Conservation (phyloP, 92 coral and sea anemone species). For the Epizoanthus fatuus region DNA sequence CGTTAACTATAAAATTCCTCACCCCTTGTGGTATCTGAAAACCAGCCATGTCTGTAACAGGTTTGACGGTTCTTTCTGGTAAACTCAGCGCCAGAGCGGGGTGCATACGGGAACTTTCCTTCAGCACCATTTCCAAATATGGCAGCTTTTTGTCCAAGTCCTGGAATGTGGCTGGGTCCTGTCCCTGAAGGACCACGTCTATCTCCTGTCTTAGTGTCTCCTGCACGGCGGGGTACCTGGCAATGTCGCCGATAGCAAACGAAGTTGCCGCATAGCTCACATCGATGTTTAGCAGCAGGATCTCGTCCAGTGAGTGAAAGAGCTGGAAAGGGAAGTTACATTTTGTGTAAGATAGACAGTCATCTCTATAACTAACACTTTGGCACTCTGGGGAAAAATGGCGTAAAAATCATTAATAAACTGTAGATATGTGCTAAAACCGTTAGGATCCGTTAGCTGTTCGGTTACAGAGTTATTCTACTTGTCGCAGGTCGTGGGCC, state of each 20-base stretch:
- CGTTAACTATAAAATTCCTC: slow-evolving; percentile 4
- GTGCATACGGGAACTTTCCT: slow-evolving; percentile 95
- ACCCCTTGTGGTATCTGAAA: slow-evolving; percentile 94
- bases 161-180: slow-evolving; percentile 69
- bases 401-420: neutral
- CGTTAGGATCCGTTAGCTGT: too few species aligned
- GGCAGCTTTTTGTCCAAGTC: slow-evolving; percentile 85
- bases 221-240: slow-evolving; percentile 69
- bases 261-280: slow-evolving; percentile 94
- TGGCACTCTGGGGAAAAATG: neutral
- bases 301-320: slow-evolving; percentile 88
- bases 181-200: slow-evolving; percentile 78
- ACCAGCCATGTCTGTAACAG: slow-evolving; percentile 83
- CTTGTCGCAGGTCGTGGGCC: too few species aligned
- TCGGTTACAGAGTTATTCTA: too few species aligned
- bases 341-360: neutral
- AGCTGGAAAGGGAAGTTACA: slow-evolving; percentile 55
- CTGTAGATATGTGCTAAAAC: neutral
- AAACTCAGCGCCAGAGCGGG: slow-evolving; percentile 91
- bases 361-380: neutral
- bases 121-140: slow-evolving; percentile 89
- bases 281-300: slow-evolving; percentile 85
- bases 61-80: slow-evolving; percentile 91
- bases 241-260: slow-evolving; percentile 88
- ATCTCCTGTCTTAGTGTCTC: slow-evolving; percentile 78